Evolutionary conservation across 2,888 invertebrate genomes (phyloP), one percentile per base, ranked within the genome.

Genomic region (Lepidochitona cinerea): DNA sequence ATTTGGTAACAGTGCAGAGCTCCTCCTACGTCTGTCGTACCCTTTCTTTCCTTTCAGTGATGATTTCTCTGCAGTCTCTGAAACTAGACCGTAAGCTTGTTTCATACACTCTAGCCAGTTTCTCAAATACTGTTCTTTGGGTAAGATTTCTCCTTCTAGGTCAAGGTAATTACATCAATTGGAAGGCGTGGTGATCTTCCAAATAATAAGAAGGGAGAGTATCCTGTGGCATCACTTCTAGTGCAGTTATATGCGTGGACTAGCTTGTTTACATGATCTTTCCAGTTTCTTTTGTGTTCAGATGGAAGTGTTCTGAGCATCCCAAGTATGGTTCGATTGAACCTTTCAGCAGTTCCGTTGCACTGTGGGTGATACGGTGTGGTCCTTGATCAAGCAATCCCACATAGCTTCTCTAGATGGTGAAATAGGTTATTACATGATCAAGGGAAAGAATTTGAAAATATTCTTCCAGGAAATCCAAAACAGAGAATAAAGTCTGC

Each of bases 211-310:
- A 49, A 52, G 32, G 59, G 59, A 23, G 59, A 18, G 59, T 29
- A 59, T 4, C 59, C 59, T 23, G 59, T 59, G 4, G 59, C 35
- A 18, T 69, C 69, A 69, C 53, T 23, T 6, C 53, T 1, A 18
- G 53, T 69, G 53, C 69, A 52, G 26, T 69, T 69, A 33, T 69
- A 69, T 1, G 69, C 52, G 53, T 52, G 69, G 7, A 53, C 53
- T 53, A 69, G 26, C 26, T 52, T 49, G 53, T 69, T 69, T 12
- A 69, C 32, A 33, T 69, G 69, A 32, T 49, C 32, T 23, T 23
- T 35, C 69, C 69, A 69, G n/a, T 69, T 52, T n/a, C n/a, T 18
- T 14, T 3, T 35, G n/a, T 14, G 66, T 66, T 37, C 66, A n/a
- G 14, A n/a, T n/a, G n/a, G n/a, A n/a, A n/a, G n/a, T n/a, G n/a